A percentile compares a stretch with the other conserved stretches of the same genome.
Evolutionary conservation across 2,888 invertebrate species (phyloP).

Genomic region (Drepanosiphum platanoidis): DNA sequence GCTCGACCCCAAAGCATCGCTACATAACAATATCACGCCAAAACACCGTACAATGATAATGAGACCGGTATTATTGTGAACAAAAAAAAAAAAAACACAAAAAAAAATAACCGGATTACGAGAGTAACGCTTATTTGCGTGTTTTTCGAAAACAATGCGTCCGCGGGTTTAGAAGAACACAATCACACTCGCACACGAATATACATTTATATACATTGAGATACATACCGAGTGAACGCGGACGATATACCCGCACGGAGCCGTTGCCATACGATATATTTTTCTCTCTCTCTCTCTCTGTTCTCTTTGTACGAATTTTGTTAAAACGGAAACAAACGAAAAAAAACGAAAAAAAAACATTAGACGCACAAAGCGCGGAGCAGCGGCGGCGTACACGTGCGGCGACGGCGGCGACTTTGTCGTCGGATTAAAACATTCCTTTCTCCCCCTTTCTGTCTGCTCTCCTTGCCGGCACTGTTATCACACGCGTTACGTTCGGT

Average conservation of each 20-base stretch:
- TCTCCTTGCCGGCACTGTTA: neutral
- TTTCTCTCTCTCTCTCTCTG: neutral
- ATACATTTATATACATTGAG: no score
- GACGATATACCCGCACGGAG: neutral
- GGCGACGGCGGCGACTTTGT: neutral
- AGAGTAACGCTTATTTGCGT: neutral
- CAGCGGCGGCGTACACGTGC: neutral
- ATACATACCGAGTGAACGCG: no score
- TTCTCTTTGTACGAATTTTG: constrained; percentile 26
- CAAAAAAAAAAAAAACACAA: neutral
- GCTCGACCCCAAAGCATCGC: neutral
- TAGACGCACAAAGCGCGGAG: neutral
- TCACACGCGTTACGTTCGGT: no score
- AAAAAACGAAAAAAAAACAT: neutral
- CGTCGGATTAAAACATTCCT: constrained; percentile 21
- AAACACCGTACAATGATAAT: neutral
- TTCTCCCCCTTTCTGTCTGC: neutral
- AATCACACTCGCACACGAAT: neutral
- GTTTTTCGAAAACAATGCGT: constrained; percentile 20
- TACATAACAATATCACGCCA: neutral
- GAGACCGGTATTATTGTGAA: no score
- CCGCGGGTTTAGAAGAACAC: neutral
- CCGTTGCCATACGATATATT: neutral
- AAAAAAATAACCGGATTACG: neutral
- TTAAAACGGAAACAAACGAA: neutral